Base-by-base conservation (phyloP, 2,888 invertebrate species). In the Mesoligia furuncula region DNA sequence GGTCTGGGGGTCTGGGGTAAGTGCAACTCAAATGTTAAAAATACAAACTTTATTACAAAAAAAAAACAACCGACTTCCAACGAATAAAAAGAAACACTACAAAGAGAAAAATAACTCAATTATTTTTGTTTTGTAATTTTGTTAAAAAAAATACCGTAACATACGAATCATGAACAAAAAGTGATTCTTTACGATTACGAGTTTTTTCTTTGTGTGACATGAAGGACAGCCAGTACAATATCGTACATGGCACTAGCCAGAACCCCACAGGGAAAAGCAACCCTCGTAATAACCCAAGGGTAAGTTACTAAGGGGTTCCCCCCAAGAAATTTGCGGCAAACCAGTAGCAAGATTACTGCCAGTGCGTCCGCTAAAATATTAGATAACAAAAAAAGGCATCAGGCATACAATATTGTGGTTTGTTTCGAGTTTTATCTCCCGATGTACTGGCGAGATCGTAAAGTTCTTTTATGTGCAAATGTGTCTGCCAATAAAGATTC, bases 381-480 rank as follows among this genome's bases (percentile, higher is more conserved):
- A 89, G 90, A 91, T 90, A 89, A 89, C 91, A 88, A 90, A 90
- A 92, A 92, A 91, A 91, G 90, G 85, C 91, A 92, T 92, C 91
- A 92, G 91, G 91, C 92, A 91, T 88, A 91, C 91, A 81, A 91
- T 92, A 93, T 92, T 91, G 92, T 87, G 90, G 91, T 91, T 90
- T 92, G 90, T 93, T 93, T 91, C 87, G 83, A 88, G 88, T 91
- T 93, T 92, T 92, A 92, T 92, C 90, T 90, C 81, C 85, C 75
- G 80, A 84, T 74, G 86, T 85, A 85, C 88, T 88, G 89, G 77
- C 83, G 87, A 85, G 86, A 87, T 86, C 93, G 93, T 94, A 95
- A 95, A 95, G 88, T 94, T 94, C 92, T 94, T 95, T 95, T 95
- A 95, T 93, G 95, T 92, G 91, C 92, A 93, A 93, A 95, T 94